phyloP scores from a whole-genome alignment of 2,888 invertebrate species.

The Seladonia tumulorum region DNA sequence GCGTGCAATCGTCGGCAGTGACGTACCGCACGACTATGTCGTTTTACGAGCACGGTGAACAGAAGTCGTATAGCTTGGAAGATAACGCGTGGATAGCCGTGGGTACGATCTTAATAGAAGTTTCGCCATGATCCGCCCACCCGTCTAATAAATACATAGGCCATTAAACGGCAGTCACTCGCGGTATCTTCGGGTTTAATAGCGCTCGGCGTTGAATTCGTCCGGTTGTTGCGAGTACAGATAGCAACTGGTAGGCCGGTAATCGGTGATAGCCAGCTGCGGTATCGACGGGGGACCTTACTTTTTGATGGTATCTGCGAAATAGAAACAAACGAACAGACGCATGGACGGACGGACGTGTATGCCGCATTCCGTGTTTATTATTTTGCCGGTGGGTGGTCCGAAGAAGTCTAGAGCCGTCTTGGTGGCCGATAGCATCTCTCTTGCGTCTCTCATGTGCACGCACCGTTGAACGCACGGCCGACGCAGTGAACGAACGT shows the following conservation, averaged over 20 bases:
- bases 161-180: background rate
- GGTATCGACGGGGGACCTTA: slow-evolving; percentile 63
- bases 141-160: background rate
- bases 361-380: slow-evolving; percentile 78
- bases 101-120: slow-evolving; percentile 2
- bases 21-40: background rate
- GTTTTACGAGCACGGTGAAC: background rate
- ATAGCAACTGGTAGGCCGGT: slow-evolving; percentile 35
- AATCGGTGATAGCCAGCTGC: slow-evolving; percentile 61
- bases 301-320: slow-evolving; percentile 72
- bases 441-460: slow-evolving; percentile 74
- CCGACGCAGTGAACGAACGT: slow-evolving; percentile 71
- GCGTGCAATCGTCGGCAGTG: background rate
- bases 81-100: background rate
- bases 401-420: slow-evolving; percentile 77
- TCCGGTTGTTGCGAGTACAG: background rate
- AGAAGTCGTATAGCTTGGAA: background rate
- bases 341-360: slow-evolving; percentile 66
- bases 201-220: slow-evolving; percentile 23
- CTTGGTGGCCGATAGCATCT: slow-evolving; percentile 80
- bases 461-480: slow-evolving; percentile 78
- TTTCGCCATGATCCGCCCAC: background rate
- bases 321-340: slow-evolving; percentile 73
- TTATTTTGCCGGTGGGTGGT: slow-evolving; percentile 82
- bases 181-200: background rate